Base-by-base conservation (phyloP, 2,888 invertebrate genomes). In the Chrysopilus asiliformis region DNA sequence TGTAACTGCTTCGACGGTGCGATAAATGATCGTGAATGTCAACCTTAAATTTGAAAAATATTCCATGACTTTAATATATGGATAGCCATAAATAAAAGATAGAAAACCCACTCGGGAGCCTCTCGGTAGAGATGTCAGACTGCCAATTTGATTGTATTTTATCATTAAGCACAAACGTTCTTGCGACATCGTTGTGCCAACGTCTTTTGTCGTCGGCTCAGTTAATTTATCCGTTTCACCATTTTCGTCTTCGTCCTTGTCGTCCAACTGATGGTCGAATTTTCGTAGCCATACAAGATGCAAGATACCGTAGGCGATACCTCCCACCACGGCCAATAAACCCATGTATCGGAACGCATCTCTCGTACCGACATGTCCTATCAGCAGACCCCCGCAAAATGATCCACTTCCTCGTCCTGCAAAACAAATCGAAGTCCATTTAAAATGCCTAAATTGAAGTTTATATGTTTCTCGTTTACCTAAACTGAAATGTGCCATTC, bases 401-500 rank as follows among this genome's bases (percentile, higher is more conserved):
- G 82, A 82, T 14, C 85, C 85, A 52, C 80, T 82, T 20, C 85
- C 85, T 47, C 82, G 69, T 4, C 85, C 82, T 61, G 38, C 2
- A 35, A 22, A 75, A 43, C 25, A 48, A 43, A 39, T 19, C 28
- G 15, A 18, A 42, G 7, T n/a, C 9, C 15, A 29, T 12, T 12
- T 3, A 24, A 16, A 29, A 29, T n/a, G n/a, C n/a, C 80, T 82
- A 12, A 2, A 19, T 14, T 15, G 12, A 20, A 12, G 24, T 8
- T 20, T 31, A 18, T 14, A 12, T 19, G 5, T 22, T 4, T 2
- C 10, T 22, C 29, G 35, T 17, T 53, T 50, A 52, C 60, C 60
- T 53, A 90, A 72, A 64, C 86, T 87, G 56, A 86, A 89, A 64
- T 89, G 86, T 3, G 87, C 77, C 74, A 87, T 86, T 46, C 85